These are phyloP conservation scores for Diacarnus erythraeanus DNA, from an alignment of 37 sponge, comb jelly and placozoan genomes.

Conservation along the genomic window DNA sequence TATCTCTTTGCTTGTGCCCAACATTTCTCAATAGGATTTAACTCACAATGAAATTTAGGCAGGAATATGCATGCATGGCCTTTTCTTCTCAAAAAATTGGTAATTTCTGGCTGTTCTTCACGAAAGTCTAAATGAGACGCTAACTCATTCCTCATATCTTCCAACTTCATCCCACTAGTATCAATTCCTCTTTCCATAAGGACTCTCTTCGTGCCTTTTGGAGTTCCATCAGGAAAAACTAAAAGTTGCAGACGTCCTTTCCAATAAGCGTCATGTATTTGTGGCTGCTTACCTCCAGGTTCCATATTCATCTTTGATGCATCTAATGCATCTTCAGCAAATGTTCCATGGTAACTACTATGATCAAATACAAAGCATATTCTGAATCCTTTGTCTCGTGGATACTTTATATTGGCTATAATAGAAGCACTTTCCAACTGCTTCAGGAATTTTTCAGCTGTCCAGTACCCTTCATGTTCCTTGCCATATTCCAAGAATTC, in stretches of 20 bases:
- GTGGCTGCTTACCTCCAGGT: conserved; percentile 13
- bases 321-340: conserved; percentile 11
- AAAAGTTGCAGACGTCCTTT: background rate
- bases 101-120: conserved; percentile 12
- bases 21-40: conserved; percentile 11
- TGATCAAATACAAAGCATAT: conserved; percentile 13
- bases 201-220: conserved; percentile 10
- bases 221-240: background rate
- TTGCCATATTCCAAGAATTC: conserved; percentile 9
- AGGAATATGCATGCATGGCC: conserved; percentile 26
- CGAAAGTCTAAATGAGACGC: conserved; percentile 24
- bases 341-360: conserved; percentile 9
- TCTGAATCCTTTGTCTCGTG: background rate
- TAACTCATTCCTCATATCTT: background rate
- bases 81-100: background rate
- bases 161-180: background rate
- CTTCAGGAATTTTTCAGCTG: conserved; percentile 34
- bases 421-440: conserved; percentile 20
- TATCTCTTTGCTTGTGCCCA: conserved; percentile 21
- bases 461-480: conserved; percentile 43
- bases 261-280: background rate
- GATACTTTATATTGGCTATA: conserved; percentile 7
- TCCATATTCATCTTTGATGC: conserved; percentile 2
- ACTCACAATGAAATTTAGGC: conserved; percentile 15
- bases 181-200: conserved; percentile 4